Base-by-base conservation (phyloP, 2,888 invertebrate genomes). In the Caradrina clavipalpis region DNA sequence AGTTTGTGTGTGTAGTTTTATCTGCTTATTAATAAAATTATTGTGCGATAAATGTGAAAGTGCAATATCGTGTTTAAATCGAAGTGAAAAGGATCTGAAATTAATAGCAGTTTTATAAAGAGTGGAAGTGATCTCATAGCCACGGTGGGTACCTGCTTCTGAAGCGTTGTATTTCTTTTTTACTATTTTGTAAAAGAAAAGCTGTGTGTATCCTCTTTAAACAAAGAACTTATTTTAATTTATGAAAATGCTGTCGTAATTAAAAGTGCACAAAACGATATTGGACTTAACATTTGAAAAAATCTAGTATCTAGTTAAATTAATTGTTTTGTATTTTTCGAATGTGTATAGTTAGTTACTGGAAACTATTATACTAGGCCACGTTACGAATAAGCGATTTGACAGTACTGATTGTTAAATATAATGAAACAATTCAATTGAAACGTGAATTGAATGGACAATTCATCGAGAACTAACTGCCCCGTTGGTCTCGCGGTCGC, bases 21-120 rank as follows among this genome's bases (percentile, higher is more conserved):
- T 39, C 35, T 1, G 77, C 66, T 77, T 73, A 50, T 56, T 62
- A 65, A 57, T 58, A 47, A 31, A 55, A 61, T 50, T 51, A 22
- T 19, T 57, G 53, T 72, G 77, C 55, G 13, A 35, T 19, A 47
- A 51, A 42, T 68, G 62, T 66, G 56, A 53, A 51, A 63, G 78
- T 78, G 74, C 69, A 66, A 78, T 78, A 78, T 69, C 47, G 63
- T 58, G 63, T 77, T 67, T 73, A 55, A 65, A 10, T 5, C 53
- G 39, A 54, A 31, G 50, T 66, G 60, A n/a, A 54, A 21, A 53
- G 8, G 35, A 53, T 54, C 51, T 47, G 26, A 42, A 53, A 22
- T 59, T 76, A 11, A 35, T 57, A 54, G 35, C 31, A 58, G 49
- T 45, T 45, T 42, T 45, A 45, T 17, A 39, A 31, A 64, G 31